Conservation (phyloP, 2,888 invertebrate genomes). For the Griposia aprilina region DNA sequence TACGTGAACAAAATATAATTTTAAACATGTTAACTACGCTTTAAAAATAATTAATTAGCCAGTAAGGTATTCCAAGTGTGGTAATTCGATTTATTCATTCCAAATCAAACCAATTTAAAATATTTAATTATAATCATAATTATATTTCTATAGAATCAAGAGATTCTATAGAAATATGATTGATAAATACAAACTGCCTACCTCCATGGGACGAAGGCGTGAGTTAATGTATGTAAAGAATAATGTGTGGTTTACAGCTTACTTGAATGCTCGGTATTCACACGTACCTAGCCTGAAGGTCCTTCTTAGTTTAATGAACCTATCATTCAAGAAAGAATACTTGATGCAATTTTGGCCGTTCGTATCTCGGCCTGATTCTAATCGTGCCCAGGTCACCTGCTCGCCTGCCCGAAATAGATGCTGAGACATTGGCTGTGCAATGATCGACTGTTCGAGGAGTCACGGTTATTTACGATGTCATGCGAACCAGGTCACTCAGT, state of each 20-base stretch:
- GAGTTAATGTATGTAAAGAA: not conserved
- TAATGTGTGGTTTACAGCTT: not conserved
- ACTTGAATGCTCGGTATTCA: not conserved
- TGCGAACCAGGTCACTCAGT: slow-evolving; percentile 35
- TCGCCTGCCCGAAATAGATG: slow-evolving; percentile 54
- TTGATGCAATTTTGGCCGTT: slow-evolving; percentile 32
- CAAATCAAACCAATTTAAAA: not conserved
- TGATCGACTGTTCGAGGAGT: slow-evolving; percentile 36
- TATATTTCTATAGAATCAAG: not conserved
- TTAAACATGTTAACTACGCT: not conserved
- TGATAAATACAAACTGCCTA: not conserved
- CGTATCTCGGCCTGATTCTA: slow-evolving; percentile 43
- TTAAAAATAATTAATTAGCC: not conserved
- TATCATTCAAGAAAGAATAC: slow-evolving; percentile 2
- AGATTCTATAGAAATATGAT: not conserved
- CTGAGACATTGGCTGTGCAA: slow-evolving; percentile 29
- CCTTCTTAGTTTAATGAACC: not conserved
- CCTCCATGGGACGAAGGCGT: no score
- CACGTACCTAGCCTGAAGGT: not conserved
- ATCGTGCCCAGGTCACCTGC: slow-evolving; percentile 53
- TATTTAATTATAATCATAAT: not conserved
- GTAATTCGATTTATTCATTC: not conserved
- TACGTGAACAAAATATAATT: not conserved
- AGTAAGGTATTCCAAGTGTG: not conserved
- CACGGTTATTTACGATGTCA: slow-evolving; percentile 54